Conservation (phyloP, 2,888 invertebrate genomes). For the Stenchaetothrips biformis region DNA sequence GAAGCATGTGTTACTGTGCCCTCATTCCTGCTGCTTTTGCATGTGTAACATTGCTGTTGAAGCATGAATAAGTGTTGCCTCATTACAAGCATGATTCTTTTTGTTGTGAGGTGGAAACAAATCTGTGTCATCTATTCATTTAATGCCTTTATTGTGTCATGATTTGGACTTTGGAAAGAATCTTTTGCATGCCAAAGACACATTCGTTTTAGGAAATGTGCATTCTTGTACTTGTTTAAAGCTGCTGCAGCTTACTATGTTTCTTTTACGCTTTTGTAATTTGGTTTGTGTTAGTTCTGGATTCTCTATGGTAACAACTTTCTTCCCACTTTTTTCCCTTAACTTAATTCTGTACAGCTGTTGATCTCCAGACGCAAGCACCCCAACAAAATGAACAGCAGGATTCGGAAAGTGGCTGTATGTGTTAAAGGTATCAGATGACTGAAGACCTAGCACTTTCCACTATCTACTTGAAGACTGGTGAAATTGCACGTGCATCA, state of each 20-base stretch:
- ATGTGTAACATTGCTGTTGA: not conserved
- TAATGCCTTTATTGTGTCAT: no score
- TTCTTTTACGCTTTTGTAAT: not conserved
- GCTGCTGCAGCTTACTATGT: not conserved
- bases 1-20: not conserved
- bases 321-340: not conserved
- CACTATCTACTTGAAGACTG: not conserved
- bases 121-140: no score
- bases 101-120: slow-evolving; percentile 16
- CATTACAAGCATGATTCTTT: slow-evolving; percentile 29
- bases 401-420: slow-evolving; percentile 76
- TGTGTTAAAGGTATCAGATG: slow-evolving; percentile 57
- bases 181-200: no score
- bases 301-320: not conserved
- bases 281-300: not conserved
- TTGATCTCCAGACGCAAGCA: slow-evolving; percentile 76
- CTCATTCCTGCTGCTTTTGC: not conserved
- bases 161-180: no score
- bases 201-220: no score
- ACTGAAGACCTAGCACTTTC: not conserved
- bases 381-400: slow-evolving; percentile 72
- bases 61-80: no score
- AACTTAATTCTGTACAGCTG: slow-evolving; percentile 53
- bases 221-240: no score
- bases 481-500: not conserved